Base-by-base conservation (phyloP, 2,888 invertebrate genomes). In the Polydrusus tereticollis region DNA sequence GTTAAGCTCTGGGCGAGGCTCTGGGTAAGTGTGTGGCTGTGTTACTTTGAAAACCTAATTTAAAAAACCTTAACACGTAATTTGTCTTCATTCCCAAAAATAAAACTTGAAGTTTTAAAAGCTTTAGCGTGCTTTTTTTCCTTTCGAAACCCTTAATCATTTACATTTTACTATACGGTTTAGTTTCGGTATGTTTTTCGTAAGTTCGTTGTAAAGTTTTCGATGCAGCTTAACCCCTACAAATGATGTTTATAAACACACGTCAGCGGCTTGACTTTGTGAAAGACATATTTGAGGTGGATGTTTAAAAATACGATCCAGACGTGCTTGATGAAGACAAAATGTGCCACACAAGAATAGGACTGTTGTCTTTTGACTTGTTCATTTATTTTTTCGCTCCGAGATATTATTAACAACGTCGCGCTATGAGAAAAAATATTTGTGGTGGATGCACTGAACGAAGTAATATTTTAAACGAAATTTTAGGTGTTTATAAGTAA, bases 211-310 rank as follows among this genome's bases (percentile, higher is more conserved):
- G 65, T 21, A 55, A 26, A 29, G 52, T 26, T 55, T 55, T 55
- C 18, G 29, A 29, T 55, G 67, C 58, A 67, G 50, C 67, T 58
- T 67, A 67, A 67, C 67, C 67, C 59, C 59, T 67, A 67, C 67
- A 67, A 67, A 67, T 67, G 67, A 59, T 67, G 67, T 67, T 67
- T 67, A 67, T 67, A 67, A 67, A 67, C 67, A 67, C 18, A 67
- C 59, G 67, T 67, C 67, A 67, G 59, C 67, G 58, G 67, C 4
- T 50, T 45, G 58, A 50, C 67, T 67, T 67, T 67, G 67, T 67
- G 16, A 57, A 67, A 67, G 67, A 67, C 67, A 67, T 52, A 64
- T 67, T 67, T 67, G 67, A 67, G 67, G 67, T 67, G 29, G 45
- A 67, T 47, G 67, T 67, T 67, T 67, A 67, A 67, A 67, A 67